Base-by-base conservation (phyloP, 2,113 vertebrate species). In the Grammomys dolichurus region DNA sequence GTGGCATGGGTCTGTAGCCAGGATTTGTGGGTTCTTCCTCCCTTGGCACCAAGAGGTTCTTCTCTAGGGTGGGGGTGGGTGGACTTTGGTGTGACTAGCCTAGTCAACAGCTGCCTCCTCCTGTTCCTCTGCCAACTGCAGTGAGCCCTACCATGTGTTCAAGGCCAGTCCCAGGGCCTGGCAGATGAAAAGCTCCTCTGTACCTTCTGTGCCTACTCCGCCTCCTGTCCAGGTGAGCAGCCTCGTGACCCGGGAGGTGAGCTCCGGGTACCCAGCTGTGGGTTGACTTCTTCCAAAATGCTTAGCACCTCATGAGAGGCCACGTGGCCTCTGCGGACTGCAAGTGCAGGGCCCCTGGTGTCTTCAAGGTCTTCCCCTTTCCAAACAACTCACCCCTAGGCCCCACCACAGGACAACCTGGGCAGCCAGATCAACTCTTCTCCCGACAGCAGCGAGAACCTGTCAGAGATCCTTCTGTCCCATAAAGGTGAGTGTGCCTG, bases 221-320 rank as follows among this genome's bases (percentile, higher is more conserved):
- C 99, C 99, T 31, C 99, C 99, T 2, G 99, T 99, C 93, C 98
- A 98, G 91, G 98, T 99, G 9, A 98, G 99, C 11, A 98, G 98
- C 73, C 98, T 98, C 87, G 98, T 98, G 70, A 98, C 97, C 97
- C 98, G 98, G 98, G 99, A 99, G 99, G 99, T 99, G 95, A 97
- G 98, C 81, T 19, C n/a, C 7, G 17, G 14, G 2, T 6, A 46
- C 19, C 11, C 20, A 78, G 22, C 31, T 8, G 33, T 43, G 82
- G 24, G 54, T 24, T 19, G n/a, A 75, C 3, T 91, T 88, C 56
- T 65, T 28, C 65, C 81, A 4, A 40, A 90, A 76, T 0, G 0
- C 77, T 28, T 58, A 13, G 76, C 63, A 9, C 73, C 48, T 46
- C 7, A 19, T 60, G 1, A 33, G 54, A 69, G 48, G 7, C 28